Evolutionary conservation across 2,888 invertebrate genomes (phyloP), one percentile per base, ranked within the genome.

Genomic region (Eilema griseolum): DNA sequence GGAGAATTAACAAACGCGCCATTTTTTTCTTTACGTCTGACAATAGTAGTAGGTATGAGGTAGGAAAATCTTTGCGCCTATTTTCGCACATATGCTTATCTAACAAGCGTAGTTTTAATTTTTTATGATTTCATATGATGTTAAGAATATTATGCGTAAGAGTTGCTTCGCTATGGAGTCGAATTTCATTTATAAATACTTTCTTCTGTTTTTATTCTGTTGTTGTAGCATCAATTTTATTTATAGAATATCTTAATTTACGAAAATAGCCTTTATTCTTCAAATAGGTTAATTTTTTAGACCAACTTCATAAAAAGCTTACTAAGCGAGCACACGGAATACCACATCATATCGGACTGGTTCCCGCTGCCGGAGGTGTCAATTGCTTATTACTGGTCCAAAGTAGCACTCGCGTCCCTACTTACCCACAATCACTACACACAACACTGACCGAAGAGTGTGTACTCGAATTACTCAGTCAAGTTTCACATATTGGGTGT

Each of bases 51-150:
- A 28, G 33, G 7, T 74, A 76, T 79, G 77, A 80, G 79, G 81
- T 77, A 37, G 33, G 85, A 79, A 68, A 78, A 73, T 70, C 77
- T 86, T 80, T 85, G 79, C 79, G 83, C 85, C 85, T 87, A 92
- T 93, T 92, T 92, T 86, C 92, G 90, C 84, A 91, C 86, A 90
- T 89, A 88, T 85, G 82, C 85, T 86, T 83, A 86, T 52, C 81
- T 84, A 86, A 84, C 83, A 87, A 85, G 83, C 85, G 76, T 76
- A 80, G 52, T n/a, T 52, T 52, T n/a, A 52, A 10, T 52, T 52
- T 52, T n/a, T 8, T 52, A 52, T 80, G 80, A 83, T 78, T 76
- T 76, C 67, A 69, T 71, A 72, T 74, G 37, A 71, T 77, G 26
- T 62, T 20, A 41, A 62, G 24, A 20, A 41, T 41, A 20, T 16